phyloP scores from a whole-genome alignment of 1,140 invertebrate species.

The Pristionchus pacificus region DNA sequence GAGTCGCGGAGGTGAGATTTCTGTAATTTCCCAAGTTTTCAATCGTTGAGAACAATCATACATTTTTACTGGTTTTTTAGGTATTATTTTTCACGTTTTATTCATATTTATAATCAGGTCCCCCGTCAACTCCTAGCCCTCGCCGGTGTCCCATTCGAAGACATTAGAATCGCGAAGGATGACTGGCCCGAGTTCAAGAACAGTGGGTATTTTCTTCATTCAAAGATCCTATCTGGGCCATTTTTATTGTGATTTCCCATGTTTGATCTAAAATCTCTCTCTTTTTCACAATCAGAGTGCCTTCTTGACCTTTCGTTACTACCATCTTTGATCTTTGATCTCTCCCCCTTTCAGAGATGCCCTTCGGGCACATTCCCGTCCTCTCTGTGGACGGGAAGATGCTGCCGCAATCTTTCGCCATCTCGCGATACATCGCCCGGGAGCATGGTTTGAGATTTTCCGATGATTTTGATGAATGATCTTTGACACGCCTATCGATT shows the following conservation, averaged over 20 bases:
- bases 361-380: slow-evolving; percentile 28
- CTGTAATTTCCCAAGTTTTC: no score
- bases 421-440: slow-evolving; percentile 29
- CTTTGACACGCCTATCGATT: no score
- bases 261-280: neutral
- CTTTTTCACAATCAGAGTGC: neutral
- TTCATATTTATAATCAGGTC: neutral
- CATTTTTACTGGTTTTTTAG: no score
- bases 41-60: neutral
- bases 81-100: neutral
- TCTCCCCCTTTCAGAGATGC: slow-evolving; percentile 15
- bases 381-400: slow-evolving; percentile 14
- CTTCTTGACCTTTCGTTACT: neutral
- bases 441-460: no score
- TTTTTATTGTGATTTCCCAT: neutral
- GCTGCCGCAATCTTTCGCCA: no score
- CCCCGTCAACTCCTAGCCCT: slow-evolving; percentile 16
- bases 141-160: slow-evolving; percentile 18
- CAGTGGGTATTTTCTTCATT: slow-evolving; percentile 8
- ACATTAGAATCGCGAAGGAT: slow-evolving; percentile 11
- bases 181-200: slow-evolving; percentile 14
- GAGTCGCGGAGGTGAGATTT: slow-evolving; percentile 25
- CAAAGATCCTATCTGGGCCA: neutral
- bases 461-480: no score
- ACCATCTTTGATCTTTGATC: neutral